Percentiles rank a stretch among this genome's conserved stretches.
Evolutionary conservation across 1,140 invertebrate genomes (phyloP).

Genomic region (Acromyrmex echinatior): DNA sequence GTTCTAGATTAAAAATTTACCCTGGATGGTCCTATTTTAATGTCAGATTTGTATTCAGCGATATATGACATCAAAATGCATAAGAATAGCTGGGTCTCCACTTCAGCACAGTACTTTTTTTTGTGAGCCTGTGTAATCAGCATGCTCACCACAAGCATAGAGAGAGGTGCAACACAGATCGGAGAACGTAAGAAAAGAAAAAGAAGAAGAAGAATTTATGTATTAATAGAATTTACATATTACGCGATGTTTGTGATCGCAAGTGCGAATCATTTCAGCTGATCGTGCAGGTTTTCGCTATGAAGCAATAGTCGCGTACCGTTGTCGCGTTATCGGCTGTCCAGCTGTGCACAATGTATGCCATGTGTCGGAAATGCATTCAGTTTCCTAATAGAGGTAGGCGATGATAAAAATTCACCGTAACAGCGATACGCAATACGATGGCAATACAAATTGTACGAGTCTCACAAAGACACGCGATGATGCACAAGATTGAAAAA

Average conservation of each 20-base stretch:
- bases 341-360: conserved; percentile 2
- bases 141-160: no score
- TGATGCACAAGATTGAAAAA: conserved; percentile 39
- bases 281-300: background rate
- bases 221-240: background rate
- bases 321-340: conserved; percentile 7
- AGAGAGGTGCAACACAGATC: no score
- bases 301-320: conserved; percentile 21
- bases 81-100: no score
- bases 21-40: no score
- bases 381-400: conserved; percentile 45
- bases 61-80: no score
- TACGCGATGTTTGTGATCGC: background rate
- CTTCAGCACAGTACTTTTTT: no score
- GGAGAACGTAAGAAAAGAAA: no score
- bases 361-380: conserved; percentile 13
- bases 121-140: no score
- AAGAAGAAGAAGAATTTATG: background rate
- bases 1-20: no score
- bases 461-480: background rate
- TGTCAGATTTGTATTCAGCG: no score
- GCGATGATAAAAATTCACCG: conserved; percentile 50
- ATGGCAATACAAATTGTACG: conserved; percentile 51
- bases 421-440: conserved; percentile 32
- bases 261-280: conserved; percentile 5